These are phyloP conservation scores for Volucella zonaria DNA, from an alignment of 2,888 invertebrate genomes.

Conservation along the genomic window DNA sequence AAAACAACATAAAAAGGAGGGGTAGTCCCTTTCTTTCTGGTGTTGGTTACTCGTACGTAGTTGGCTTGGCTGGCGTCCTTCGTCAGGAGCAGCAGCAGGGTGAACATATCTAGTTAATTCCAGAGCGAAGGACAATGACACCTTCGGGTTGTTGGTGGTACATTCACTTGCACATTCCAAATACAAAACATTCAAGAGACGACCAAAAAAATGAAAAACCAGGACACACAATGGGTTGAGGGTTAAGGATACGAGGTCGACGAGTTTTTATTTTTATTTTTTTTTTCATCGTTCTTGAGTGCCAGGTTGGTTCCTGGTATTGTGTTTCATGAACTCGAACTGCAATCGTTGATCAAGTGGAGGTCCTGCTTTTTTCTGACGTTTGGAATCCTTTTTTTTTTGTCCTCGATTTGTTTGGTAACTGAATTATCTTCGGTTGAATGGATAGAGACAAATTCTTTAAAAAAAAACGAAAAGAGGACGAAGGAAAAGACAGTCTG, in stretches of 20 bases:
- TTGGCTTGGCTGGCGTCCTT: background rate
- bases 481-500: background rate
- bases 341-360: conserved; percentile 46
- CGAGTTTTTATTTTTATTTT: background rate
- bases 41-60: conserved; percentile 17
- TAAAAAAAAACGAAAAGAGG: background rate
- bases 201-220: conserved; percentile 5
- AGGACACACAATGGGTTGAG: conserved; percentile 46
- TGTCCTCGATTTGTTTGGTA: conserved; percentile 24
- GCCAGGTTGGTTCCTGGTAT: conserved; percentile 18
- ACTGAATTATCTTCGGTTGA: conserved; percentile 38
- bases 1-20: conserved; percentile 29
- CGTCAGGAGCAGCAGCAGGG: conserved; percentile 37
- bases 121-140: conserved; percentile 65
- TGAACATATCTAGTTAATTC: conserved; percentile 56
- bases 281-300: conserved; percentile 30
- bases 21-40: conserved; percentile 17
- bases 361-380: background rate
- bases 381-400: conserved; percentile 8
- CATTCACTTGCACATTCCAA: conserved; percentile 39
- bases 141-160: conserved; percentile 41
- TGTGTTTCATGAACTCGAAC: conserved; percentile 55
- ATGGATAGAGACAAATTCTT: conserved; percentile 35
- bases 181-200: background rate
- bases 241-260: conserved; percentile 65